Evolutionary conservation across 2,113 vertebrate species (phyloP).

Genomic region (Perccottus glenii): DNA sequence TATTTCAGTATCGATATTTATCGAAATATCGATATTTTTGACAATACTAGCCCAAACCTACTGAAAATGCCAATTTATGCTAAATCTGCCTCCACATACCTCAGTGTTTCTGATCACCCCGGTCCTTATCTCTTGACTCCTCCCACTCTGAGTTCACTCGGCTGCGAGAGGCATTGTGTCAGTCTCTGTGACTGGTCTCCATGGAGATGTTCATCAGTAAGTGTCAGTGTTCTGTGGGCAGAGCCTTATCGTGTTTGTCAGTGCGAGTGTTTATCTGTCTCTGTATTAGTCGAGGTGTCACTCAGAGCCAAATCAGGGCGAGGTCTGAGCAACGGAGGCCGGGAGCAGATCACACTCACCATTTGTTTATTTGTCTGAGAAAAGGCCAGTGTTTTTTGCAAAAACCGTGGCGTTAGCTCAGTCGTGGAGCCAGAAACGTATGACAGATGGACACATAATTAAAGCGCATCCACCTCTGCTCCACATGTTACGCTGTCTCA

Average conservation of each 20-base stretch:
- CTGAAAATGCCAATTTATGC: too few species aligned
- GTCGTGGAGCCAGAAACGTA: constrained; percentile 6
- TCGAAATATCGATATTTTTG: too few species aligned
- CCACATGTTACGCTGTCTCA: constrained; percentile 34
- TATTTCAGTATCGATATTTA: too few species aligned
- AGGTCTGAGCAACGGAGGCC: constrained; percentile 26
- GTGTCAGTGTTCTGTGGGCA: constrained; percentile 63
- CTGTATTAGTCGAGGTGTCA: constrained; percentile 70
- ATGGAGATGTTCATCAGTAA: constrained; percentile 76
- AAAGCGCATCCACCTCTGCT: constrained; percentile 21
- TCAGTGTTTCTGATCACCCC: too few species aligned
- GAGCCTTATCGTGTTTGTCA: constrained; percentile 76
- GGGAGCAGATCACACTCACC: constrained; percentile 28
- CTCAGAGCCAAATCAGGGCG: constrained; percentile 48
- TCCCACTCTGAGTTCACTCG: background rate
- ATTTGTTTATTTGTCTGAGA: constrained; percentile 11
- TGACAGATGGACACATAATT: constrained; percentile 20
- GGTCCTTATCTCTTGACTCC: too few species aligned
- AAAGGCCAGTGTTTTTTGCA: background rate
- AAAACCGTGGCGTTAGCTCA: background rate
- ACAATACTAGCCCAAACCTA: too few species aligned
- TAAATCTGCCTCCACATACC: too few species aligned
- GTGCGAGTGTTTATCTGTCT: constrained; percentile 70
- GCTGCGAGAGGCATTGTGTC: constrained; percentile 69
- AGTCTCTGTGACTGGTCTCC: constrained; percentile 74